Conservation (phyloP, 37 sponge, comb jelly and placozoan genomes). For the Chondrosia reniformis region DNA sequence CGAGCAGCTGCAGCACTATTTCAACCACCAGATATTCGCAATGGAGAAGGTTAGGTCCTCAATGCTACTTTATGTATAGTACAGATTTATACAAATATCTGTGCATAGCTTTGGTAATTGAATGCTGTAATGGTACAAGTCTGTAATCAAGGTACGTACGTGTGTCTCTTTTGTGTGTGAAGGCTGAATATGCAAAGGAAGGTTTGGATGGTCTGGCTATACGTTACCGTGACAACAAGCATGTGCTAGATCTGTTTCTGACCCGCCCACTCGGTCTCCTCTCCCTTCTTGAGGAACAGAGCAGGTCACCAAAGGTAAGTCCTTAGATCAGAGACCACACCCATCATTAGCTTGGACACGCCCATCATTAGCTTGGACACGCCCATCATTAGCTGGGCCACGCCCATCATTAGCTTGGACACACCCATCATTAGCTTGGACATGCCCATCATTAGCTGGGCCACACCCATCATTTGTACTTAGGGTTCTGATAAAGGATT, state of each 20-base stretch:
- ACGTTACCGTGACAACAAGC: constrained; percentile 54
- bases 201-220: constrained; percentile 65
- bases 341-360: too few species aligned
- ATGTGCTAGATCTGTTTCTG: constrained; percentile 65
- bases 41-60: constrained; percentile 80
- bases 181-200: constrained; percentile 67
- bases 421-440: too few species aligned
- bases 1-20: constrained; percentile 84
- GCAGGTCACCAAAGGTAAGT: constrained; percentile 57
- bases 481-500: constrained; percentile 62
- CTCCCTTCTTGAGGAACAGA: constrained; percentile 76
- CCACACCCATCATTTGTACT: background rate
- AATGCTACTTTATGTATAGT: background rate
- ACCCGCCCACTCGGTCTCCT: constrained; percentile 64
- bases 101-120: background rate
- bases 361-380: too few species aligned
- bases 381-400: too few species aligned
- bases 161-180: background rate
- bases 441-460: too few species aligned
- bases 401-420: too few species aligned
- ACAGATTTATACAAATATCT: background rate
- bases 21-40: constrained; percentile 80
- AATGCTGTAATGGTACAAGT: background rate
- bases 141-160: background rate
- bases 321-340: too few species aligned